A percentile compares a stretch with the other conserved stretches of the same genome.
Conservation (phyloP, 2,888 invertebrate species). For the Dimorphilus gyrociliatus region DNA sequence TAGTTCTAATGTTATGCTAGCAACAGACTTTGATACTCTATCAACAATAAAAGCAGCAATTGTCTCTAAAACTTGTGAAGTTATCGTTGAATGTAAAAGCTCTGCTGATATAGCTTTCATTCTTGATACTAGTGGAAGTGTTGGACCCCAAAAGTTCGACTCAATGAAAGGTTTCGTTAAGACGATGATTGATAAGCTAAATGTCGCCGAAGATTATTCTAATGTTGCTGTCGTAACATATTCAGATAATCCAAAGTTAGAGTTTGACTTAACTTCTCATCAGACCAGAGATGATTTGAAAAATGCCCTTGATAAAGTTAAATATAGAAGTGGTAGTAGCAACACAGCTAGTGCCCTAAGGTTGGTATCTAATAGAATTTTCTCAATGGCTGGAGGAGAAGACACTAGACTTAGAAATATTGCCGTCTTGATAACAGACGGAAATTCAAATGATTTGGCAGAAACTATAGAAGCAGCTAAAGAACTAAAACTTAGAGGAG, state of each 20-base stretch:
- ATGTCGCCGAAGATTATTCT: slow-evolving; percentile 8
- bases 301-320: slow-evolving; percentile 15
- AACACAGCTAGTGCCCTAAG: slow-evolving; percentile 23
- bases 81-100: no score
- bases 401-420: slow-evolving; percentile 15
- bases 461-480: slow-evolving; percentile 1
- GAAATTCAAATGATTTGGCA: slow-evolving; percentile 14
- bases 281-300: slow-evolving; percentile 10
- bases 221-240: slow-evolving; percentile 10
- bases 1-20: slow-evolving; percentile 16
- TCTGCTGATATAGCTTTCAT: slow-evolving; percentile 10
- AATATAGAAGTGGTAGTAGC: slow-evolving; percentile 20
- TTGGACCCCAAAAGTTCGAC: slow-evolving; percentile 8
- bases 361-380: slow-evolving; percentile 16
- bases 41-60: slow-evolving; percentile 14
- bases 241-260: slow-evolving; percentile 6
- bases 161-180: slow-evolving; percentile 9
- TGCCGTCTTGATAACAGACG: slow-evolving; percentile 18
- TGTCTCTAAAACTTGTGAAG: slow-evolving; percentile 14
- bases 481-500: neutral
- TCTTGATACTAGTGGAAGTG: slow-evolving; percentile 9
- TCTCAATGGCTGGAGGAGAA: slow-evolving; percentile 16
- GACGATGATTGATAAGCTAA: slow-evolving; percentile 6
- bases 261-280: slow-evolving; percentile 13
- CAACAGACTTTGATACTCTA: slow-evolving; percentile 15